Evolutionary conservation across 2,113 vertebrate species (phyloP).

Genomic region (Crocuta crocuta): DNA sequence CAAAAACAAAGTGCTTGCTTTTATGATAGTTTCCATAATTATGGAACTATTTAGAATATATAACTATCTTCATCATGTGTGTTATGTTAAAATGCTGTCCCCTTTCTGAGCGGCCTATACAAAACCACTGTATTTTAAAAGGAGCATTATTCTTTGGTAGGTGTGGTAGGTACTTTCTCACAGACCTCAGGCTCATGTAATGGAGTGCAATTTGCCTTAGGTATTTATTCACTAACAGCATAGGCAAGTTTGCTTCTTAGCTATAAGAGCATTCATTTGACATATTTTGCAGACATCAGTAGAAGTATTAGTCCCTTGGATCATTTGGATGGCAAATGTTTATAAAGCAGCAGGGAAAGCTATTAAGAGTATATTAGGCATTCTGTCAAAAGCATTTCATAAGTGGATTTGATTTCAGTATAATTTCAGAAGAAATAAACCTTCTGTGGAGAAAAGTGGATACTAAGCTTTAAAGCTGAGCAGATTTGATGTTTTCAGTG

Average conservation of each 20-base stretch:
- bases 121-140: not conserved
- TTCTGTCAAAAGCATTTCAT: not conserved
- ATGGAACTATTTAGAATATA: not conserved
- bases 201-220: not conserved
- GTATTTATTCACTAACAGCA: not conserved
- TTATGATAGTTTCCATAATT: not conserved
- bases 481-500: not conserved
- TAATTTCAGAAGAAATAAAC: not conserved
- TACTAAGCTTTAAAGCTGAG: not conserved
- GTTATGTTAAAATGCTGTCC: not conserved
- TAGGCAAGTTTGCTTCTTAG: not conserved
- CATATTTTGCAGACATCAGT: not conserved
- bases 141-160: not conserved
- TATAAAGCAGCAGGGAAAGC: not conserved
- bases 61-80: not conserved
- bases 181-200: not conserved
- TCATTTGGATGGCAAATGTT: not conserved
- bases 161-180: not conserved
- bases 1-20: not conserved
- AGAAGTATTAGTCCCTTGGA: not conserved
- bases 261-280: not conserved
- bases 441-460: not conserved
- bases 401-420: slow-evolving; percentile 8
- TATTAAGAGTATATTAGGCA: not conserved
- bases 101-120: not conserved